These are phyloP conservation scores for Catharus fuscescens DNA, from an alignment of 2,113 vertebrate species.

Conservation along the genomic window DNA sequence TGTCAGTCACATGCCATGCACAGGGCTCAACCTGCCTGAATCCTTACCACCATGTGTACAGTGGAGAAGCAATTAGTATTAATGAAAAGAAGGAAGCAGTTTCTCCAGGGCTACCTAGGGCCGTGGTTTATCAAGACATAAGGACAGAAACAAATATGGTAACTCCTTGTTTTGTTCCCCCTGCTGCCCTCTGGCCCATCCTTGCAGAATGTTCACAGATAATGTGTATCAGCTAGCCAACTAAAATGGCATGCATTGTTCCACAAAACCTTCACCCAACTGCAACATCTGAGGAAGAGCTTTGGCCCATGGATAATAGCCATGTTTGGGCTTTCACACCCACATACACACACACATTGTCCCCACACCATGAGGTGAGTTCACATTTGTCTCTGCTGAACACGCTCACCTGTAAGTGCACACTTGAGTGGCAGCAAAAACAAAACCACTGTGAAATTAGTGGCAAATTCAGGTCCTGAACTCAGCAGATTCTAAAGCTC, in stretches of 20 bases:
- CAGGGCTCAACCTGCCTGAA: neutral
- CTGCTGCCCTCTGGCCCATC: fast-evolving
- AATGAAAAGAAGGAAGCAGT: neutral
- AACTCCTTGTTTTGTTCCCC: neutral
- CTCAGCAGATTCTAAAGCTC: neutral
- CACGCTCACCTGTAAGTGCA: neutral
- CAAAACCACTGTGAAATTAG: neutral
- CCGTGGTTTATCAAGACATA: neutral
- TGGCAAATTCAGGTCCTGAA: neutral
- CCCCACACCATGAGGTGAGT: neutral
- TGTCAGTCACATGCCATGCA: neutral
- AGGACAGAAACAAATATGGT: neutral
- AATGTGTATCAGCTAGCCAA: neutral
- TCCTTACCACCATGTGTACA: neutral
- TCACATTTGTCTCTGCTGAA: fast-evolving
- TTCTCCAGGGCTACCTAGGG: neutral
- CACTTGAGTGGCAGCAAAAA: neutral
- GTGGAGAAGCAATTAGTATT: neutral
- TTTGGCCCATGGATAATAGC: neutral
- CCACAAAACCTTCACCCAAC: neutral
- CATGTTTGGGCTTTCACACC: fast-evolving
- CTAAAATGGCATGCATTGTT: fast-evolving
- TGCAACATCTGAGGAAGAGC: neutral
- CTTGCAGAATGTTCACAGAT: neutral
- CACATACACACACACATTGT: fast-evolving